Conservation (phyloP, 2,113 vertebrate genomes). For the Buteo buteo region DNA sequence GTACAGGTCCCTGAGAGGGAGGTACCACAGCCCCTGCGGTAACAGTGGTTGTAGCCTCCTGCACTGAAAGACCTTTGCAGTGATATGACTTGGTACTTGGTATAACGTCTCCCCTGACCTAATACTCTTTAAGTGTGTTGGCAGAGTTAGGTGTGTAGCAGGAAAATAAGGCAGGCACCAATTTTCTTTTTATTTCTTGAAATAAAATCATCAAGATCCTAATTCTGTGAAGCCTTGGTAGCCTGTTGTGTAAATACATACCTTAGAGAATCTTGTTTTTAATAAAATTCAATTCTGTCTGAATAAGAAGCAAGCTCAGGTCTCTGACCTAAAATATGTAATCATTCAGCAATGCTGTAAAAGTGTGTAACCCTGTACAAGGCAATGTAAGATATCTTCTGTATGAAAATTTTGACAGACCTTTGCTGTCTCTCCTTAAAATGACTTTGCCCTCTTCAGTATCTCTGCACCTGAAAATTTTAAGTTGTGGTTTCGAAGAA, state of each 20-base stretch:
- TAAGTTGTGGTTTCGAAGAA: background rate
- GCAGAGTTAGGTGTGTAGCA: background rate
- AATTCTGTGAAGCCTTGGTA: background rate
- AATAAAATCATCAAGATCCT: background rate
- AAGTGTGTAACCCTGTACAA: background rate
- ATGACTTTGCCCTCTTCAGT: background rate
- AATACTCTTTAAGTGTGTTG: background rate
- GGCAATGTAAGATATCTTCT: background rate
- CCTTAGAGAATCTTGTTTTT: background rate
- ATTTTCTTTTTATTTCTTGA: background rate
- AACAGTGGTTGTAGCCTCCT: background rate
- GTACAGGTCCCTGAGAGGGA: background rate
- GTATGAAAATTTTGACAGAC: background rate
- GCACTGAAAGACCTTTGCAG: background rate
- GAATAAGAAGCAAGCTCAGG: background rate
- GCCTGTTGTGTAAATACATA: background rate
- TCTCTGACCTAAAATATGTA: background rate
- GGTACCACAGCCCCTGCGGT: background rate
- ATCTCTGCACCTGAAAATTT: background rate
- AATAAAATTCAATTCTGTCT: background rate
- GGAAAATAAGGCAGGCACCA: background rate
- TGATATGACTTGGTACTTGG: background rate
- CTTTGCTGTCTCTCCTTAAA: background rate
- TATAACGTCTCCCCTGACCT: background rate
- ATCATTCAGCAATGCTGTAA: background rate